phyloP scores from a whole-genome alignment of 2,888 invertebrate species.

The Palloptera scutellata region DNA sequence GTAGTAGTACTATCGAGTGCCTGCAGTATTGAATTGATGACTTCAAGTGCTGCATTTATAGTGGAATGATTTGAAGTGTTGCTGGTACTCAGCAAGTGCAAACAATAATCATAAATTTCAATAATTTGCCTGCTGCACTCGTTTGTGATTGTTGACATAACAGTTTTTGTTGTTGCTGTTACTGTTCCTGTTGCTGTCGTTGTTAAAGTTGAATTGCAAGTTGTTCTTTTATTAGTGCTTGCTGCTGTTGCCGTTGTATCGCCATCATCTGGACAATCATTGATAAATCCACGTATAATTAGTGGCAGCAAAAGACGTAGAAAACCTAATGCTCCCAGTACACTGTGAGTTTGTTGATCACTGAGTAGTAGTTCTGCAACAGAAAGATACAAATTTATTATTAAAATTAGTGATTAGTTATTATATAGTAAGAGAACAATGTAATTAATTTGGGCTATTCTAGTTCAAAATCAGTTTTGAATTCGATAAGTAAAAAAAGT shows the following conservation, averaged over 20 bases:
- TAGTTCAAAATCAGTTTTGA: too few species aligned
- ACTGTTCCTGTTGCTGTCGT: slow-evolving; percentile 13
- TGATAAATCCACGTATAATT: slow-evolving; percentile 56
- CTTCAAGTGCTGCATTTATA: slow-evolving; percentile 85
- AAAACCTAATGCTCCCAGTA: slow-evolving; percentile 74
- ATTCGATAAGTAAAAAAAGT: too few species aligned
- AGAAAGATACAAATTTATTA: not conserved
- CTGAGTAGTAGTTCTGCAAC: slow-evolving; percentile 56
- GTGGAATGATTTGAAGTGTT: slow-evolving; percentile 83
- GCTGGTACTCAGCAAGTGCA: slow-evolving; percentile 74
- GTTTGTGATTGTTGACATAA: slow-evolving; percentile 27
- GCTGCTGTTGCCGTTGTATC: slow-evolving; percentile 31
- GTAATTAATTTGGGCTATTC: too few species aligned
- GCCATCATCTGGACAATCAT: slow-evolving; percentile 47
- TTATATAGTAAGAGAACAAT: not conserved
- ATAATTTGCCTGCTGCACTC: slow-evolving; percentile 61
- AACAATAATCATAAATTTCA: slow-evolving; percentile 80
- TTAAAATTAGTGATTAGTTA: not conserved
- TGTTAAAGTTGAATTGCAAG: not conserved
- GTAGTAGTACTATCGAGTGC: slow-evolving; percentile 48
- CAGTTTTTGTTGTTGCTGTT: slow-evolving; percentile 26
- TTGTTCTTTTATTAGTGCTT: slow-evolving; percentile 8
- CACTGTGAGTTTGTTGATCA: slow-evolving; percentile 64
- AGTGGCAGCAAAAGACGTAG: slow-evolving; percentile 72
- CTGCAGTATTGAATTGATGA: slow-evolving; percentile 62